phyloP scores from a whole-genome alignment of 2,888 invertebrate genomes.

The Mamestra brassicae region DNA sequence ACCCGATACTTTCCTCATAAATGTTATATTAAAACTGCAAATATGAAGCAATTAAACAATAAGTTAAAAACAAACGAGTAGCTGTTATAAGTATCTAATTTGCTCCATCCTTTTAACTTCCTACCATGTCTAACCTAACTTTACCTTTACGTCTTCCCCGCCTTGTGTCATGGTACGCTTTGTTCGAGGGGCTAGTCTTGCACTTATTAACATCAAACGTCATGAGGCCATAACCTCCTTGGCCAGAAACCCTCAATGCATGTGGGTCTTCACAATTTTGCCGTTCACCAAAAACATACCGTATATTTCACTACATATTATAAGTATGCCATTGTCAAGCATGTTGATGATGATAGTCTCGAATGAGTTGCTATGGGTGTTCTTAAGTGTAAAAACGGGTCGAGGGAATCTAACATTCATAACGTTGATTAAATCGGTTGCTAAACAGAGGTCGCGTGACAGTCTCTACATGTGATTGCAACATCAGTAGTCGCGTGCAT shows the following conservation, averaged over 20 bases:
- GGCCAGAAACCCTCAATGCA: background rate
- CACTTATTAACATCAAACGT: slow-evolving; percentile 25
- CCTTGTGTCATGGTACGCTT: slow-evolving; percentile 18
- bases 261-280: background rate
- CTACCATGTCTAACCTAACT: background rate
- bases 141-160: slow-evolving; percentile 12
- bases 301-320: too few relatives aligned
- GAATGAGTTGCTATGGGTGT: slow-evolving; percentile 8
- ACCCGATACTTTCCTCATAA: slow-evolving; percentile 33
- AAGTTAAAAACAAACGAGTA: background rate
- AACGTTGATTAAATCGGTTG: slow-evolving; percentile 70
- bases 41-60: slow-evolving; percentile 7
- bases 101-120: background rate
- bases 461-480: slow-evolving; percentile 77
- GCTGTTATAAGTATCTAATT: background rate
- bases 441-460: slow-evolving; percentile 77
- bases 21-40: slow-evolving; percentile 31
- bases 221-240: background rate
- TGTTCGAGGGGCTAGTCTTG: slow-evolving; percentile 14
- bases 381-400: slow-evolving; percentile 44
- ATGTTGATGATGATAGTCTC: background rate
- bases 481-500: slow-evolving; percentile 80
- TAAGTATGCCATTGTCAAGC: too few relatives aligned
- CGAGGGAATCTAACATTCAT: slow-evolving; percentile 59
- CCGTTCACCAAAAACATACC: background rate